Evolutionary conservation across 2,797 vertebrate genomes (phyloP).

Genomic region (Pangasius mekongensis): DNA sequence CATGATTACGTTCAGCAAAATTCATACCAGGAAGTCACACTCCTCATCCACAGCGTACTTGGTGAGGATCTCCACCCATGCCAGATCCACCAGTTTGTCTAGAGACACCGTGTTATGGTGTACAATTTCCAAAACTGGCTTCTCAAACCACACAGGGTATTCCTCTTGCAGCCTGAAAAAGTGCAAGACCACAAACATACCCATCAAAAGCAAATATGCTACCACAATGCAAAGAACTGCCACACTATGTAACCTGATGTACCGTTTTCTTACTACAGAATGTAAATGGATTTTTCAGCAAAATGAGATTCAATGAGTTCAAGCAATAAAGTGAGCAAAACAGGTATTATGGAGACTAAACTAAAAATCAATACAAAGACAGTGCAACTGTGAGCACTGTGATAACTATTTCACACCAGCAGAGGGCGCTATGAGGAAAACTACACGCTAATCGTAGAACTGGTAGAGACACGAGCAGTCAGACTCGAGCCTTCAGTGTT

Average conservation of each 20-base stretch:
- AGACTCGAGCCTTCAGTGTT: neutral
- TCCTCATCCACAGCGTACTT: conserved; percentile 95
- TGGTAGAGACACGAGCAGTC: neutral
- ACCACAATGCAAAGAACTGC: neutral
- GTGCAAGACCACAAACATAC: neutral
- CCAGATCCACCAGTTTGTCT: conserved; percentile 93
- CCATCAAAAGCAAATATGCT: neutral
- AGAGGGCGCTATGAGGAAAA: conserved; percentile 56
- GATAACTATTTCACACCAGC: conserved; percentile 50
- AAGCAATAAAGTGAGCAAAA: neutral
- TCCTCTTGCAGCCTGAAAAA: conserved; percentile 90
- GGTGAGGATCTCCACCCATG: conserved; percentile 97
- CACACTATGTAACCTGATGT: too few relatives aligned
- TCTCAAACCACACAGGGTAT: conserved; percentile 96
- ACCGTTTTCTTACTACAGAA: neutral
- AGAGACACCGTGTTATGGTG: conserved; percentile 96
- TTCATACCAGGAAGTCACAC: conserved; percentile 92
- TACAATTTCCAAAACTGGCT: conserved; percentile 93
- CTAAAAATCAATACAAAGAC: neutral
- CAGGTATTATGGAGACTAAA: conserved; percentile 22
- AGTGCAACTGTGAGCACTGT: neutral
- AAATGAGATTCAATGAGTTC: neutral
- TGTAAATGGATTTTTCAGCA: neutral
- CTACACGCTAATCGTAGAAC: neutral
- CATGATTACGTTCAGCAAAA: conserved; percentile 21